Evolutionary conservation across 2,888 invertebrate species (phyloP).

Genomic region (Dorcus parallelipipedus): DNA sequence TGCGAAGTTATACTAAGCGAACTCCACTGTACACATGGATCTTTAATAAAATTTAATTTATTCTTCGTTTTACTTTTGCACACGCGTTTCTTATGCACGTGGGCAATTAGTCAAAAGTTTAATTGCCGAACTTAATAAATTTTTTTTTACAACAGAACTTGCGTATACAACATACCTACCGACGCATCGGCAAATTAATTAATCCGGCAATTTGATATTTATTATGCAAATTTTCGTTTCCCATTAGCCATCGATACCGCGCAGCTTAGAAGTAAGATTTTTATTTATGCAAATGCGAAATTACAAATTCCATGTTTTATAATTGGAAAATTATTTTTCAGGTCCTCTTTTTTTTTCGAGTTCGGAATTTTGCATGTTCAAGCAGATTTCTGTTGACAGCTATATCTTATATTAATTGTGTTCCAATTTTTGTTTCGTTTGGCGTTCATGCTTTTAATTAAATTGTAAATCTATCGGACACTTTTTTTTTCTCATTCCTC

Average conservation of each 20-base stretch:
- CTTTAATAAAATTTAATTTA: too few species aligned
- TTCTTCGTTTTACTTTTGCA: too few species aligned
- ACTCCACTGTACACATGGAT: too few species aligned
- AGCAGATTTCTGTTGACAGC: slow-evolving; percentile 13
- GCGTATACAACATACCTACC: background rate
- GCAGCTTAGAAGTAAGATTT: slow-evolving; percentile 4
- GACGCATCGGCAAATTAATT: slow-evolving; percentile 10
- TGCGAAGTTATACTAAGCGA: too few species aligned
- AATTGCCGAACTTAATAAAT: too few species aligned
- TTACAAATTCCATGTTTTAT: slow-evolving; percentile 30
- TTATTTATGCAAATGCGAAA: slow-evolving; percentile 15
- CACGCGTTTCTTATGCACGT: too few species aligned
- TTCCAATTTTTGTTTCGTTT: slow-evolving; percentile 2
- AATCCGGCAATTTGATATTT: slow-evolving; percentile 17
- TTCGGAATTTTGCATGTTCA: slow-evolving; percentile 12
- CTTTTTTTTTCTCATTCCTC: too few species aligned
- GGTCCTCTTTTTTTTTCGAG: slow-evolving; percentile 11
- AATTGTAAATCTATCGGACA: too few species aligned
- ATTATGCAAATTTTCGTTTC: slow-evolving; percentile 20
- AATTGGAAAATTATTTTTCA: slow-evolving; percentile 31
- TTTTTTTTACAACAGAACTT: background rate
- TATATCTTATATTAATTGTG: slow-evolving; percentile 10
- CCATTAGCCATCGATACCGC: slow-evolving; percentile 20
- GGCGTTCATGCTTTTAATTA: too few species aligned
- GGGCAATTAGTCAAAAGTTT: too few species aligned